Evolutionary conservation across 2,113 vertebrate genomes (phyloP), one percentile per base, ranked within the genome.

Genomic region (Megaptera novaeangliae): DNA sequence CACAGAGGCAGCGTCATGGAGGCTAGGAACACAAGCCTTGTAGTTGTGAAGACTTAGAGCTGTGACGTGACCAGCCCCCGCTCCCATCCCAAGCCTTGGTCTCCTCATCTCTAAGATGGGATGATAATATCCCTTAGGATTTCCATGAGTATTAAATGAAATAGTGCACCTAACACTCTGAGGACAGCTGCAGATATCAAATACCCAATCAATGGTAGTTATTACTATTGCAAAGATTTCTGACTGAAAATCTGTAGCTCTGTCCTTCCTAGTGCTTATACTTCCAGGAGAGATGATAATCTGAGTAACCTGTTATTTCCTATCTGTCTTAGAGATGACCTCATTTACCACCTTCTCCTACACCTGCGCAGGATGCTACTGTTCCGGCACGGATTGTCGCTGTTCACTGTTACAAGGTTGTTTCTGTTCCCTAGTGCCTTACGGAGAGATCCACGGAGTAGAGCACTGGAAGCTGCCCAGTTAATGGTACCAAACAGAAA

Each of bases 261-360:
- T 69, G 17, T 41, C 44, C 39, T 84, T 82, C 41, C 41, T 31
- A 36, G 25, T 31, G 52, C 29, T 44, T 74, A 41, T 74, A 52
- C n/a, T 23, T 36, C 64, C 46, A 41, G 61, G 80, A 89, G 44
- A 82, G 59, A 77, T 46, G 34, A 89, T 18, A 34, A 25, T 82
- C 6, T 86, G 84, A 69, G 59, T 55, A 25, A 78, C 23, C 44
- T 92, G 68, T 41, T 77, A 69, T 61, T 92, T 89, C 64, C 44
- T n/a, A 66, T 66, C n/a, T 87, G 44, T 59, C 52, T 75, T 85
- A 78, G 52, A 94, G 55, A 41, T 71, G 44, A 84, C 72, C 27
- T 86, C 81, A 83, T 74, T 55, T 41, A 84, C 39, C 20, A 64
- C 64, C n/a, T 92, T 69, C 46, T 83, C 75, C 29, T 29, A 84